phyloP scores from a whole-genome alignment of 2,113 vertebrate species.

The Rhinoderma darwinii region DNA sequence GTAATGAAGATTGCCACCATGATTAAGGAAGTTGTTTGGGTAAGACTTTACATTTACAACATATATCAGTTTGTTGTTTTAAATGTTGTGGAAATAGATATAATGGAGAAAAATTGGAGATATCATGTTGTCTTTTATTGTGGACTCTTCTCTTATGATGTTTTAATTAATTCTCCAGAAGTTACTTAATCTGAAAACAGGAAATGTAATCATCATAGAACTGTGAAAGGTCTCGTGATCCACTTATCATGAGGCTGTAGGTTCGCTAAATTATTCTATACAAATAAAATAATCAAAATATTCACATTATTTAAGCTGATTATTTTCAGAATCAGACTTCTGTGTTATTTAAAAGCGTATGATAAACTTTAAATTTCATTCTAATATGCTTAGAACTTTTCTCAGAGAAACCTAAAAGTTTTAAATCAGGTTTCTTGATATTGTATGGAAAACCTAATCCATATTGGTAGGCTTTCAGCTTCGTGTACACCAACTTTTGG shows the following conservation, averaged over 20 bases:
- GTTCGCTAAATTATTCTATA: too few relatives aligned
- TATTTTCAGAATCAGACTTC: too few relatives aligned
- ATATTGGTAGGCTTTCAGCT: too few relatives aligned
- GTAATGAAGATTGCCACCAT: slow-evolving; percentile 85
- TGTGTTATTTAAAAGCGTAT: not conserved
- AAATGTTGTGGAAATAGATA: not conserved
- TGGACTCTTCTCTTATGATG: too few relatives aligned
- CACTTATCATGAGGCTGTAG: not conserved
- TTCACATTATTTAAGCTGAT: not conserved
- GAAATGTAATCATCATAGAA: not conserved
- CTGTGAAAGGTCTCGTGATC: not conserved
- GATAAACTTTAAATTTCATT: not conserved
- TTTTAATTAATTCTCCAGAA: not conserved
- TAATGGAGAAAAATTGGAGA: not conserved
- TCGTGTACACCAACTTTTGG: too few relatives aligned
- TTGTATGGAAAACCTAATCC: too few relatives aligned
- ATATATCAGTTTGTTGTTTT: not conserved
- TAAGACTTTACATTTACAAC: slow-evolving; percentile 64
- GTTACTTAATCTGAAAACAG: not conserved
- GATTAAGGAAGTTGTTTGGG: slow-evolving; percentile 90
- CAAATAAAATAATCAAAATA: too few relatives aligned
- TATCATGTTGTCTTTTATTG: not conserved
- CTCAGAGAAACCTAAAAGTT: too few relatives aligned
- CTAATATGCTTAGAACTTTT: too few relatives aligned
- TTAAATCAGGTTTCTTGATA: too few relatives aligned